These are phyloP conservation scores for Bactericera cockerelli DNA, from an alignment of 1,140 invertebrate genomes.

Conservation along the genomic window DNA sequence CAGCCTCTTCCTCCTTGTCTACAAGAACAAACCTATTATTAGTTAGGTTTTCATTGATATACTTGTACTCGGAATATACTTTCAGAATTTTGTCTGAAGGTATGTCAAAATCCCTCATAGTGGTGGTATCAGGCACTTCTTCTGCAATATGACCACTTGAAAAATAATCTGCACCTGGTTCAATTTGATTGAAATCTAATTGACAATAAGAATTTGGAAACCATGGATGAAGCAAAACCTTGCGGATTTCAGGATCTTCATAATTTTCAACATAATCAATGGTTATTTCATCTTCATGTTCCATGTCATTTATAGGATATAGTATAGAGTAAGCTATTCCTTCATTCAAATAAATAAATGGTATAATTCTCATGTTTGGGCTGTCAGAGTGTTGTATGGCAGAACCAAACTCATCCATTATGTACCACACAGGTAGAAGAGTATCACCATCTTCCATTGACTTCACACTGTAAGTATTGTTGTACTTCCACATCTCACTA, in stretches of 20 bases:
- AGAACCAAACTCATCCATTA: constrained; percentile 83
- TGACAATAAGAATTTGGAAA: constrained; percentile 38
- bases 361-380: constrained; percentile 65
- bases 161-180: constrained; percentile 56
- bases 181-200: constrained; percentile 41
- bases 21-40: constrained; percentile 55
- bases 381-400: constrained; percentile 62
- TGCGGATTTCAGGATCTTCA: constrained; percentile 35
- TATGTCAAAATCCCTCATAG: neutral
- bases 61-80: constrained; percentile 62
- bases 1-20: constrained; percentile 51
- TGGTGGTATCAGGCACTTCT: constrained; percentile 37
- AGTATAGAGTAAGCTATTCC: constrained; percentile 58
- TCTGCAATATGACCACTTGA: constrained; percentile 48
- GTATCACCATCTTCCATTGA: constrained; percentile 41
- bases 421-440: constrained; percentile 66
- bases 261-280: constrained; percentile 60
- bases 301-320: constrained; percentile 55
- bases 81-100: constrained; percentile 30
- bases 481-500: constrained; percentile 60
- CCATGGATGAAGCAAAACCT: constrained; percentile 64
- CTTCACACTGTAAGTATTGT: constrained; percentile 52
- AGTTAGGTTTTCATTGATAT: constrained; percentile 52
- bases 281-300: constrained; percentile 49
- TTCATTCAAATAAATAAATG: constrained; percentile 53